Percentiles rank a stretch among this genome's conserved stretches.
These are phyloP conservation scores for Coregonus clupeaformis DNA, from an alignment of 2,113 vertebrate species.

Conservation along the genomic window DNA sequence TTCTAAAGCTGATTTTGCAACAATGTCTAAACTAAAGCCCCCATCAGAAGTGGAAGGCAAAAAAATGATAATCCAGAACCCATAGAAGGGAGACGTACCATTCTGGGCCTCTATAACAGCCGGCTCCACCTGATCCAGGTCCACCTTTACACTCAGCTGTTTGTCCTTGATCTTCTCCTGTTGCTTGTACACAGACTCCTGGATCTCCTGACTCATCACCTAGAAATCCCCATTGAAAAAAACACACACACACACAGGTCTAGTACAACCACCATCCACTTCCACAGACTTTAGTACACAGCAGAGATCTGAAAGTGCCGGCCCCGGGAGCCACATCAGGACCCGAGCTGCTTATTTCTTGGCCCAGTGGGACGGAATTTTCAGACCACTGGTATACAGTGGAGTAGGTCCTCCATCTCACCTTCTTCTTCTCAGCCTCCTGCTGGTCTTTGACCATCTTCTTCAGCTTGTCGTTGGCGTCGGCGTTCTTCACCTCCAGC, in stretches of 20 bases:
- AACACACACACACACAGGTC: not conserved
- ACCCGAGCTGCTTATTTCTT: no score
- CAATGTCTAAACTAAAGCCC: no score
- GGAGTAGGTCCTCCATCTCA: constrained; percentile 24
- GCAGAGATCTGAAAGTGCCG: no score
- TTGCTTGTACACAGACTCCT: constrained; percentile 95
- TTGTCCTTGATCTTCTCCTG: constrained; percentile 97
- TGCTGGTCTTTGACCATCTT: constrained; percentile 99
- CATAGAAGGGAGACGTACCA: constrained; percentile 73
- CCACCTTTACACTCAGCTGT: constrained; percentile 91
- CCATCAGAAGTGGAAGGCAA: not conserved
- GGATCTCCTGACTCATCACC: constrained; percentile 99
- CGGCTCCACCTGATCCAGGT: constrained; percentile 96
- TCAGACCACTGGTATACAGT: no score
- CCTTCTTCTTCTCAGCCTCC: constrained; percentile 99
- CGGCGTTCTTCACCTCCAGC: constrained; percentile 95
- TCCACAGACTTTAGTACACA: no score
- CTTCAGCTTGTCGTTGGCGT: constrained; percentile 97
- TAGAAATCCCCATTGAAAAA: constrained; percentile 56
- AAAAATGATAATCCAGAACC: no score
- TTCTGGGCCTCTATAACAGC: constrained; percentile 98
- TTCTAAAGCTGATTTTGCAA: no score
- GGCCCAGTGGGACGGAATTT: no score
- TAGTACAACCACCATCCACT: not conserved
- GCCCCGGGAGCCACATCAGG: no score